Evolutionary conservation across 1,140 invertebrate species (phyloP).

Genomic region (Drosophila parvula): DNA sequence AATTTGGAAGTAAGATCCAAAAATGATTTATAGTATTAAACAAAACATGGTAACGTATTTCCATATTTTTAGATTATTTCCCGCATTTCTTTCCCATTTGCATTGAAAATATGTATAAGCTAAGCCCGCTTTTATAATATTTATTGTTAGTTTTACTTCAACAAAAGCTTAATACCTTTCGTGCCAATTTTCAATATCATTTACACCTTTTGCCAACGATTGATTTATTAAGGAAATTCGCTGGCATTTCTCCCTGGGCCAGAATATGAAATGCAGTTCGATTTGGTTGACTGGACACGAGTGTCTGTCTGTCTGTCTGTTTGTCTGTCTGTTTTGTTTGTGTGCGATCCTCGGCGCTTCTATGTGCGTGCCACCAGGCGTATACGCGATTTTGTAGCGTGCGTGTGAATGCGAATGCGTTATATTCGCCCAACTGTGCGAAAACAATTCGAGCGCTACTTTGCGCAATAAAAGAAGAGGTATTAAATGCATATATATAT

Average conservation of each 20-base stretch:
- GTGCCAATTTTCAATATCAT: neutral
- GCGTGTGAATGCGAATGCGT: conserved; percentile 43
- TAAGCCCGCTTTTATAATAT: neutral
- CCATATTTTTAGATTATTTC: no score
- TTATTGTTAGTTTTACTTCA: neutral
- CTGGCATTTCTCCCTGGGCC: conserved; percentile 10
- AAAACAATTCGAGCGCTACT: conserved; percentile 64
- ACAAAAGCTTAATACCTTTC: neutral
- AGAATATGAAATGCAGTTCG: conserved; percentile 18
- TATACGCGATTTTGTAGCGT: conserved; percentile 13
- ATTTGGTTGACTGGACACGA: conserved; percentile 35
- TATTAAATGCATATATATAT: conserved; percentile 35
- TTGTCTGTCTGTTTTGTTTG: neutral
- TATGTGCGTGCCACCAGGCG: conserved; percentile 13
- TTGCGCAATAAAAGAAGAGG: conserved; percentile 44
- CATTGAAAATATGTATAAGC: no score
- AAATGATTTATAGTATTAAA: no score
- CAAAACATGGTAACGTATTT: no score
- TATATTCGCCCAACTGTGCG: conserved; percentile 49
- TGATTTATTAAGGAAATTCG: conserved; percentile 7
- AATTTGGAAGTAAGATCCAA: no score
- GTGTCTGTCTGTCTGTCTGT: neutral
- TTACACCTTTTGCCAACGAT: conserved; percentile 17
- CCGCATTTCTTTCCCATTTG: no score
- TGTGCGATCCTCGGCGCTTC: neutral